Evolutionary conservation across 2,888 invertebrate genomes (phyloP), one percentile per base, ranked within the genome.

Genomic region (Brassicogethes aeneus): DNA sequence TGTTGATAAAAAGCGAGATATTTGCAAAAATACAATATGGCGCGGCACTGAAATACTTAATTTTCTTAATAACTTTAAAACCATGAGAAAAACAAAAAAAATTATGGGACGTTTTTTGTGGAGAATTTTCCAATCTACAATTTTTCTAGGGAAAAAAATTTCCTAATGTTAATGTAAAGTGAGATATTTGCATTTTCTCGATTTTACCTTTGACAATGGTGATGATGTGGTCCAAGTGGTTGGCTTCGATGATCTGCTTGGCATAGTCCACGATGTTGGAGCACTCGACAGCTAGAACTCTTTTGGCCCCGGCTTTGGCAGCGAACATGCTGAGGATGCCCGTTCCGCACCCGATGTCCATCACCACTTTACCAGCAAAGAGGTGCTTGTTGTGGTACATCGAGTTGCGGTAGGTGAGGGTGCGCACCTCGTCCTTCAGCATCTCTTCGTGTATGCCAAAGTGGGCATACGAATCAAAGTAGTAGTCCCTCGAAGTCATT

Each of bases 391-490:
- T 99, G 74, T 99, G 95, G 65, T 94, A 94, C 90, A 99, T 97
- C 8, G 99, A 94, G 66, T 97, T 97, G 40, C 96, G 83, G 69
- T 99, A 99, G 1, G 97, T 97, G 46, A 94, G 76, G 12, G 99
- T 99, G 40, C 99, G 80, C 16, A 99, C 95, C 77, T 99, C 97
- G 69, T 99, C 99, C 70, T 99, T 99, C 47, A 99, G 72, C 99
- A 99, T 99, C 72, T 99, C 99, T 74, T 99, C 99, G 65, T 99
- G 99, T 58, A 99, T 99, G 34, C 97, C 99, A 69, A 99, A 99
- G 72, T 99, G 99, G 37, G 99, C 99, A 66, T 99, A 99, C 0
- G 97, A 99, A 70, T 99, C 99, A 67, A 99, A 99, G 68, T 99
- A 99, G 69, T 99, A 99, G 68, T 99, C 99, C 55, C 95, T 80